These are phyloP conservation scores for Sitta carolinensis DNA, from an alignment of 2,797 vertebrate species.

Conservation along the genomic window DNA sequence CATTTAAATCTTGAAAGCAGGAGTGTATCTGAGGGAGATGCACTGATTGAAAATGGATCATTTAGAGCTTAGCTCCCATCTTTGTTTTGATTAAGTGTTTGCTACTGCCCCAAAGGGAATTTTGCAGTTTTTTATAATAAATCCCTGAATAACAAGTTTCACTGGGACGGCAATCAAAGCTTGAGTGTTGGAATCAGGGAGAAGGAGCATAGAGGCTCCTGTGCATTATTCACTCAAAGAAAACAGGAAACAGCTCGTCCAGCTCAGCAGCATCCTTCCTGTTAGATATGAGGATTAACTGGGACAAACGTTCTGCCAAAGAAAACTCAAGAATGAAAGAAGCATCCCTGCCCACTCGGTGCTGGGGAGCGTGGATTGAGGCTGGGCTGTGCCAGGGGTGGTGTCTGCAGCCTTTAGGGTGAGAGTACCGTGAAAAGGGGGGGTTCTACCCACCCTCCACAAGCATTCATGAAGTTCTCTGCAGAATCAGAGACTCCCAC, in stretches of 20 bases:
- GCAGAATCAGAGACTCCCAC: neutral
- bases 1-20: conserved; percentile 18
- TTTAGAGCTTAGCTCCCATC: neutral
- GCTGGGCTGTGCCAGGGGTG: neutral
- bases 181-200: neutral
- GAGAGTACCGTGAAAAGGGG: neutral
- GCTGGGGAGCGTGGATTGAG: neutral
- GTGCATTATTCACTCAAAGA: neutral
- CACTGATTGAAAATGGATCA: neutral
- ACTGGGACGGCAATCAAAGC: neutral
- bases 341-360: fast-evolving
- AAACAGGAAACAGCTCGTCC: neutral
- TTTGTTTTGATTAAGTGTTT: conserved; percentile 14
- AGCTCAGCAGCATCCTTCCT: neutral
- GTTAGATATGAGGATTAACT: neutral
- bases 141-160: neutral
- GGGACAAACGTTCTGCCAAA: neutral
- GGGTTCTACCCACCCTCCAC: neutral
- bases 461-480: neutral
- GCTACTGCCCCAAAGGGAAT: neutral
- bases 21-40: neutral
- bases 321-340: neutral
- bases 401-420: neutral
- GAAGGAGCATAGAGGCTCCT: neutral
- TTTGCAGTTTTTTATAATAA: neutral